Conservation (phyloP, 2,113 vertebrate species). For the Fulmarus glacialis region DNA sequence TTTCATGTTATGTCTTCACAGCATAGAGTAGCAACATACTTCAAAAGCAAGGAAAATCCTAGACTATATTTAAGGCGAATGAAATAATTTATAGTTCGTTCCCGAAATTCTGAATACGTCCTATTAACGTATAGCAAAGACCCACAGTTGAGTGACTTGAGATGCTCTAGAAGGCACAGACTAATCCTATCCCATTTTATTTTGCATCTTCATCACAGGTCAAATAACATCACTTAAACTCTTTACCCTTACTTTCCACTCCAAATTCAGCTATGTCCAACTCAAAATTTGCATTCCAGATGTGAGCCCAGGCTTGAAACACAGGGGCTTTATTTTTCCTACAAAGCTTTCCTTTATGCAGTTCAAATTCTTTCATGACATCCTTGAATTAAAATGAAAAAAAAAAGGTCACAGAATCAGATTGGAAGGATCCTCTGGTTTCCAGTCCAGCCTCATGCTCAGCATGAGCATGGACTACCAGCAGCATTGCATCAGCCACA, state of each 20-base stretch:
- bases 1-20: not conserved
- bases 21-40: not conserved
- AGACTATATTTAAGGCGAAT: not conserved
- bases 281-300: not conserved
- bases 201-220: not conserved
- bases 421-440: not conserved
- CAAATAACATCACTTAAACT: not conserved
- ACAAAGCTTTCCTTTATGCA: not conserved
- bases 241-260: not conserved
- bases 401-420: not conserved
- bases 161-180: not conserved
- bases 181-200: not conserved
- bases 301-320: not conserved
- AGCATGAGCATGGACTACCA: not conserved
- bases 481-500: not conserved
- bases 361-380: not conserved
- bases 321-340: not conserved
- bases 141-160: not conserved
- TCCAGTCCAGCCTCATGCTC: not conserved
- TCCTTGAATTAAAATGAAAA: not conserved
- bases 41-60: not conserved
- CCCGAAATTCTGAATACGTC: not conserved
- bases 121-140: not conserved
- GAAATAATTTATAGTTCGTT: not conserved
- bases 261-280: not conserved